Evolutionary conservation across 92 coral and sea anemone genomes (phyloP), one percentile per base, ranked within the genome.

Genomic region (Siderastrea siderea): DNA sequence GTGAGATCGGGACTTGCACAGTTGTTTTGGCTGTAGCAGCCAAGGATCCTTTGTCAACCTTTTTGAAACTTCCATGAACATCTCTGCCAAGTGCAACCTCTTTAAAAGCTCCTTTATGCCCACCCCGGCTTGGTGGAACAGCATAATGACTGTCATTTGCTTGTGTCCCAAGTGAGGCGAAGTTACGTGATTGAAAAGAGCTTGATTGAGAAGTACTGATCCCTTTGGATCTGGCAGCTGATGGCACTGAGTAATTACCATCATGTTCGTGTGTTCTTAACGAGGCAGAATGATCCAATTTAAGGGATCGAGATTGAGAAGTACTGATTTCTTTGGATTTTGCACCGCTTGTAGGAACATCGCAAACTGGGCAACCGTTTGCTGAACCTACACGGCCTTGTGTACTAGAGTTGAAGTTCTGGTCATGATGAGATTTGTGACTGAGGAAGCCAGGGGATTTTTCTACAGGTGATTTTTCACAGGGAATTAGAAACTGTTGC

Each of bases 61-160:
- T 79, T 78, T 63, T 75, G 75, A 80, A 88, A 17, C 83, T 85
- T 44, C 93, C 89, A 38, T 48, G 66, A 15, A 72, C 72, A 5
- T 85, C 87, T 17, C 65, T 87, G 43, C 84, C 54, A 14, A 70
- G 80, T 19, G 86, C 89, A 67, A 78, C 87, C 47, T 90, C 93
- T 19, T 84, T 84, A 5, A 19, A 47, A 60, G 87, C 80, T 7
- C 72, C 80, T 45, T 51, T 84, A 51, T 84, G 80, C n/a, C 62
- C n/a, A 60, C 63, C 47, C 44, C 73, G 26, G 45, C 10, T 74
- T 19, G 71, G 73, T 4, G 61, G 87, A 5, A 49, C 4, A 4
- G 71, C 14, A 52, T 48, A 73, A 45, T 48, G 38, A 6, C 54
- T 74, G 15, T 55, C 60, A 6, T 52, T 47, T 47, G 48, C 64